These are phyloP conservation scores for Amphiduros pacificus DNA, from an alignment of 2,888 invertebrate species.

Conservation along the genomic window DNA sequence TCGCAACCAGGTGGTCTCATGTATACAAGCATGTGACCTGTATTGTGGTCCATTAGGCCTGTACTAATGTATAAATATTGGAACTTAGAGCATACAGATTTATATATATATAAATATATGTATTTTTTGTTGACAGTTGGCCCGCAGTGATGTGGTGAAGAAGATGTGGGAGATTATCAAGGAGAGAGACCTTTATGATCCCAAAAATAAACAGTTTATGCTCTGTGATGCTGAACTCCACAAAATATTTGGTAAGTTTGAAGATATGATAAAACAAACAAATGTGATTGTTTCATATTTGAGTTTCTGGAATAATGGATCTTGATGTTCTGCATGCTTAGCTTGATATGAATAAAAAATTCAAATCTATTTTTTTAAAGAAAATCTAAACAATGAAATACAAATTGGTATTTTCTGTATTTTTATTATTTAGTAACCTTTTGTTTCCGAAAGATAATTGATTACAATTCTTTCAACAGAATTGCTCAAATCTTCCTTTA, in stretches of 20 bases:
- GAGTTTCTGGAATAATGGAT: background rate
- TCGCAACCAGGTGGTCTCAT: too few relatives aligned
- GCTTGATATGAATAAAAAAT: too few relatives aligned
- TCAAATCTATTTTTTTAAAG: too few relatives aligned
- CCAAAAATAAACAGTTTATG: conserved; percentile 91
- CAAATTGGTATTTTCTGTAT: too few relatives aligned
- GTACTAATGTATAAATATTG: background rate
- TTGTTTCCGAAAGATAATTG: too few relatives aligned
- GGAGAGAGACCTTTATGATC: conserved; percentile 69
- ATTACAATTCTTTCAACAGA: too few relatives aligned
- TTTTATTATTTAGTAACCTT: too few relatives aligned
- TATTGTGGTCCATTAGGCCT: background rate
- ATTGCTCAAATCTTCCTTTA: too few relatives aligned
- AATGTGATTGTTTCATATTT: background rate
- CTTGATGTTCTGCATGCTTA: too few relatives aligned
- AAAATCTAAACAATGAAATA: too few relatives aligned
- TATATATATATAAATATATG: background rate
- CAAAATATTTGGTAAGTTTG: conserved; percentile 78
- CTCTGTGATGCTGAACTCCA: conserved; percentile 88
- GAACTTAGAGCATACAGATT: background rate
- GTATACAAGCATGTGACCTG: too few relatives aligned
- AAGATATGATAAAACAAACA: background rate
- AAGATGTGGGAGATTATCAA: conserved; percentile 57
- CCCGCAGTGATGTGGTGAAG: conserved; percentile 56
- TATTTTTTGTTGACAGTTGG: conserved; percentile 39